phyloP scores from a whole-genome alignment of 2,113 vertebrate species.

The Agelaius tricolor region DNA sequence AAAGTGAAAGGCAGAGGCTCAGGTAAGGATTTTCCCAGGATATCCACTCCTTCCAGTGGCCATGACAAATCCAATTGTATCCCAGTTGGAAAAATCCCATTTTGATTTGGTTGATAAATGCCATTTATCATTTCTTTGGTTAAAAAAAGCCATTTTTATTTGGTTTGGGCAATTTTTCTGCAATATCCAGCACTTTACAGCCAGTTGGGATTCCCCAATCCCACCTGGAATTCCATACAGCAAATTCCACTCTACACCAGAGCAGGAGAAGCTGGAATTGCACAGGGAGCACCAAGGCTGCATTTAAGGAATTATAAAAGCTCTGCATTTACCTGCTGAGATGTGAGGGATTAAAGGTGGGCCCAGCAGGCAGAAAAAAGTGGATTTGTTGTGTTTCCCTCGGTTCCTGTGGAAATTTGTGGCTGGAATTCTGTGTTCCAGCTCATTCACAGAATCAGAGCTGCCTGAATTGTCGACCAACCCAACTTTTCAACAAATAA shows the following conservation, averaged over 20 bases:
- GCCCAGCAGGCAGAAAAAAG: not conserved
- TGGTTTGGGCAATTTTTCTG: not conserved
- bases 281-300: not conserved
- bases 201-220: not conserved
- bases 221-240: not conserved
- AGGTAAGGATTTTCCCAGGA: not conserved
- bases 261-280: not conserved
- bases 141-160: not conserved
- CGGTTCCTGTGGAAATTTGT: not conserved
- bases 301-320: not conserved
- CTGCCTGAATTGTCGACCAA: not conserved
- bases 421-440: not conserved
- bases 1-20: not conserved
- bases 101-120: not conserved
- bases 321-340: not conserved
- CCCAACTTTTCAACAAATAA: not conserved
- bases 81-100: not conserved
- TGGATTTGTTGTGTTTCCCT: not conserved
- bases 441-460: not conserved
- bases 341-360: not conserved
- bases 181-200: not conserved
- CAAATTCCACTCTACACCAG: not conserved
- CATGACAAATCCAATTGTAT: not conserved
- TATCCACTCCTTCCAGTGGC: not conserved
- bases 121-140: not conserved